Evolutionary conservation across 2,113 vertebrate genomes (phyloP), one percentile per base, ranked within the genome.

Genomic region (Poeciliopsis occidentalis): DNA sequence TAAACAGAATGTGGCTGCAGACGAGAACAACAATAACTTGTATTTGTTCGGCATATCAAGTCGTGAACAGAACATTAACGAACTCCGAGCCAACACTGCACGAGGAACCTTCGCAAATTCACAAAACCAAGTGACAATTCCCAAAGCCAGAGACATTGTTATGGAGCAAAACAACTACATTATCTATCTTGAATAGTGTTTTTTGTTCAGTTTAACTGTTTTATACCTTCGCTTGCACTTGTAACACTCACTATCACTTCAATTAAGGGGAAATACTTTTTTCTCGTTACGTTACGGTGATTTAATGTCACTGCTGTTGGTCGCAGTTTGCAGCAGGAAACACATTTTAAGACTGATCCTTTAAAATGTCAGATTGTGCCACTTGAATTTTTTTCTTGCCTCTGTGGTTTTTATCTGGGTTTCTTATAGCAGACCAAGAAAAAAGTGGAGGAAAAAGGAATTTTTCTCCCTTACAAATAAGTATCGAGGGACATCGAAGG

Each of bases 281-380:
- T 65, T 30, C 76, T 64, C 81, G 66, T 68, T 69, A 44, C 39
- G 51, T 63, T 64, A 27, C 57, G 67, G 67, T 78, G 66, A 82
- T 73, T 79, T 68, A 77, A 64, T 84, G 75, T 82, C 65, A 82
- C 34, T 64, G 64, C 34, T 57, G 67, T 62, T 76, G 66, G 78
- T 68, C 54, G 30, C 26, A 12, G 26, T 10, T 34, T 63, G 34
- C 1, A 2, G 10, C 68, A 32, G 32, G 71, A 37, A 76, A 69
- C 62, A 51, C 64, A 69, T 41, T 41, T 41, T 41, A 8, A 31
- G 60, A 64, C 68, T 64, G 41, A 78, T 51, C 64, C 71, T 61
- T 68, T 29, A 26, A 69, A 81, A 79, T 31, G 7, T 39, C 12
- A 65, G 32, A 31, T 15, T 13, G 15, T 41, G 13, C 39, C 39